A percentile compares a stretch with the other conserved stretches of the same genome.
Conservation (phyloP, 1,140 invertebrate genomes). For the Chymomyza costata region DNA sequence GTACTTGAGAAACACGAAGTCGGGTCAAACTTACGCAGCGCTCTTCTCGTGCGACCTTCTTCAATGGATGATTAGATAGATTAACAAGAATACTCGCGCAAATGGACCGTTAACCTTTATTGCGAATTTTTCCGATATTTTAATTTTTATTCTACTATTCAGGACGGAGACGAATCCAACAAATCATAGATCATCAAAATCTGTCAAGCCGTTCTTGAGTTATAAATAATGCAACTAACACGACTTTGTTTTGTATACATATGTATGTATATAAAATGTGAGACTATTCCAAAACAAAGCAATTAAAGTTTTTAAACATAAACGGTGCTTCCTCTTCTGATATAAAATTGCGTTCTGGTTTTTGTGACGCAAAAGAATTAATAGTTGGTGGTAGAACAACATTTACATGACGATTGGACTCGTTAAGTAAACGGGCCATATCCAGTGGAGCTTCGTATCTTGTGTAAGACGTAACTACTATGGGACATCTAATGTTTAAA, state of each 20-base stretch:
- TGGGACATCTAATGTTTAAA: slow-evolving; percentile 76
- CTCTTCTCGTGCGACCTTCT: too few relatives aligned
- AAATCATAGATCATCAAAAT: too few relatives aligned
- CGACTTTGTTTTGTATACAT: too few relatives aligned
- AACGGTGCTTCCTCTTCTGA: slow-evolving; percentile 82
- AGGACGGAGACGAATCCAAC: too few relatives aligned
- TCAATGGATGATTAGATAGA: too few relatives aligned
- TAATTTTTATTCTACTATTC: too few relatives aligned
- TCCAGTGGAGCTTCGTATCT: slow-evolving; percentile 80
- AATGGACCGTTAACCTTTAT: slow-evolving; percentile 23
- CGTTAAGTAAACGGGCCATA: slow-evolving; percentile 76
- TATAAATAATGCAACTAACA: too few relatives aligned
- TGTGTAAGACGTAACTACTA: slow-evolving; percentile 82
- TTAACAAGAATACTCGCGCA: too few relatives aligned
- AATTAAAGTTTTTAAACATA: slow-evolving; percentile 84
- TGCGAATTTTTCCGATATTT: slow-evolving; percentile 10
- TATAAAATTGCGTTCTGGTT: slow-evolving; percentile 84
- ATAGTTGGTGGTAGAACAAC: slow-evolving; percentile 76
- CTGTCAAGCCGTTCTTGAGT: too few relatives aligned
- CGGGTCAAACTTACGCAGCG: too few relatives aligned
- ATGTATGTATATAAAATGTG: too few relatives aligned
- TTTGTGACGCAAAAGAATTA: slow-evolving; percentile 81
- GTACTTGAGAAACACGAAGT: too few relatives aligned
- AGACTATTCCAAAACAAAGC: slow-evolving; percentile 75
- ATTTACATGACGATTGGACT: slow-evolving; percentile 73